These are phyloP conservation scores for Drosophila melanica DNA, from an alignment of 1,140 invertebrate species.

Conservation along the genomic window DNA sequence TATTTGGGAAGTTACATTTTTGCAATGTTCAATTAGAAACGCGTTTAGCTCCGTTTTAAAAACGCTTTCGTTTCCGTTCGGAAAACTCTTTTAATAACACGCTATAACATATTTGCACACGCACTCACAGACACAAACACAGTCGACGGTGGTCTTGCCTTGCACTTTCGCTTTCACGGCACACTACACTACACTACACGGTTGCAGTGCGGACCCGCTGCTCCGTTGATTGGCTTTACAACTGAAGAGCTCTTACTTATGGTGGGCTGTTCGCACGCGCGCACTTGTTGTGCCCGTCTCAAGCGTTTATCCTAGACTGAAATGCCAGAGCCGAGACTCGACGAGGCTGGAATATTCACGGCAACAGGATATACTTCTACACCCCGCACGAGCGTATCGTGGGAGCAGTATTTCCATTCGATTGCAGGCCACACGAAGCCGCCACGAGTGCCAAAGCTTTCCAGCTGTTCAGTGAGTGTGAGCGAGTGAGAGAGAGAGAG, in stretches of 20 bases:
- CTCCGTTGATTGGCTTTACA: constrained; percentile 30
- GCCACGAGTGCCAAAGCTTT: constrained; percentile 53
- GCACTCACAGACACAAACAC: constrained; percentile 1
- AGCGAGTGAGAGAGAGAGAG: background rate
- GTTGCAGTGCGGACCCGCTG: constrained; percentile 16
- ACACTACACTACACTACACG: constrained; percentile 48
- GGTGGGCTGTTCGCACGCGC: constrained; percentile 68
- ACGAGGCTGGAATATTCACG: constrained; percentile 62
- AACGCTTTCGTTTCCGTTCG: constrained; percentile 9
- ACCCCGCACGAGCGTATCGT: constrained; percentile 38
- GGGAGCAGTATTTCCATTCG: constrained; percentile 60
- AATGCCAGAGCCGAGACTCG: constrained; percentile 51
- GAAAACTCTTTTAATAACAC: constrained; percentile 5
- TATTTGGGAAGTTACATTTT: constrained; percentile 65
- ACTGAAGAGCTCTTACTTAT: constrained; percentile 37
- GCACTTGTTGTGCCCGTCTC: constrained; percentile 83
- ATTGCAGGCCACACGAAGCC: constrained; percentile 19
- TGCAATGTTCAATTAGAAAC: constrained; percentile 15
- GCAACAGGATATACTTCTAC: constrained; percentile 54
- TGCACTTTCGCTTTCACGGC: constrained; percentile 44
- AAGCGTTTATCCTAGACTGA: constrained; percentile 84
- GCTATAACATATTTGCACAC: constrained; percentile 12
- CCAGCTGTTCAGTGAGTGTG: background rate
- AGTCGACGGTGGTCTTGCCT: constrained; percentile 9
- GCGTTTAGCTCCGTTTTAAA: constrained; percentile 55